phyloP scores from a whole-genome alignment of 1,140 invertebrate species.

The Littorina saxatilis region DNA sequence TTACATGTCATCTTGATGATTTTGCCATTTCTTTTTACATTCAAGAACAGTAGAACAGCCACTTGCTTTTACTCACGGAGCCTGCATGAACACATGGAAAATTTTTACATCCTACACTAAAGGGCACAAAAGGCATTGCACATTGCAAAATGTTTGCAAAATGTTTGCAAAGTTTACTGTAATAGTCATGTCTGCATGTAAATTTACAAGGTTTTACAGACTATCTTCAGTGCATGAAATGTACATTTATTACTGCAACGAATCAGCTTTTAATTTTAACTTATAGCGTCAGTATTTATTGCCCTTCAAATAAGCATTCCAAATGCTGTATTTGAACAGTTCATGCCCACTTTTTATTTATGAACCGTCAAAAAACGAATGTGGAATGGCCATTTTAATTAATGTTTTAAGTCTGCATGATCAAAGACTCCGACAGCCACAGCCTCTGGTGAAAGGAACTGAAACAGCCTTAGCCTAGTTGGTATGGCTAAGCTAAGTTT shows the following conservation, averaged over 20 bases:
- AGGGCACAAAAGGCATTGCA: too few relatives aligned
- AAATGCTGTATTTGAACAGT: too few relatives aligned
- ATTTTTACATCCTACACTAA: not conserved
- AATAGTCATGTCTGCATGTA: not conserved
- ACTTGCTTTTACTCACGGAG: not conserved
- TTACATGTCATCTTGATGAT: not conserved
- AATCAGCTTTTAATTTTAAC: not conserved
- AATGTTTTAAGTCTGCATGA: too few relatives aligned
- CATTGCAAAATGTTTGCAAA: not conserved
- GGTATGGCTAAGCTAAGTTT: too few relatives aligned
- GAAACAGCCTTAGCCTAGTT: too few relatives aligned
- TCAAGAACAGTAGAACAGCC: not conserved
- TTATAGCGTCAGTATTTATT: too few relatives aligned
- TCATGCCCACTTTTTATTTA: too few relatives aligned
- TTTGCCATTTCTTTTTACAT: not conserved
- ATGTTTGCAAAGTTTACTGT: not conserved
- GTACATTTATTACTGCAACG: not conserved
- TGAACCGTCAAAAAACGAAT: too few relatives aligned
- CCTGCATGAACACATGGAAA: constrained; percentile 1
- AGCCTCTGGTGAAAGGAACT: too few relatives aligned
- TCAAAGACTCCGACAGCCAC: too few relatives aligned
- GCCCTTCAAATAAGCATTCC: too few relatives aligned
- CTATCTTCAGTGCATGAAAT: not conserved
- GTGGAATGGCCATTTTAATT: too few relatives aligned
- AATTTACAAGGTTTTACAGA: not conserved